Percentiles rank a stretch among this genome's conserved stretches.
These are phyloP conservation scores for pig (Sus scrofa) DNA, from an alignment of 2,113 vertebrate species.

Conservation along the genomic window DNA sequence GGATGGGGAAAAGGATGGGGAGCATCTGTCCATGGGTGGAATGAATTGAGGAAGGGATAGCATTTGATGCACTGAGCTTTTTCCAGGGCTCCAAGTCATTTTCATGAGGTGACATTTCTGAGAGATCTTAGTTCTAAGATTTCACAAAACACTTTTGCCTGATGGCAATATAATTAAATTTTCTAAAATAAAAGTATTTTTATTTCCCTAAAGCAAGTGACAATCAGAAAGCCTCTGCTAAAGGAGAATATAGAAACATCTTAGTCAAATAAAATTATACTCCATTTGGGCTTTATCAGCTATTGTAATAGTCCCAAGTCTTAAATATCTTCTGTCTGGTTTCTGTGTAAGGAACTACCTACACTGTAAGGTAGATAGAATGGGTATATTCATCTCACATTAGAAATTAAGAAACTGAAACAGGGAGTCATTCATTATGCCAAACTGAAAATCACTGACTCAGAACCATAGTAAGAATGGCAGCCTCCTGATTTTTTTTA, in stretches of 20 bases:
- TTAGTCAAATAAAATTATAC: constrained; percentile 4
- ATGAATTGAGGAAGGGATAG: neutral
- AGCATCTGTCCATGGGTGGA: neutral
- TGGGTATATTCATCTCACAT: neutral
- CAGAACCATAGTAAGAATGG: neutral
- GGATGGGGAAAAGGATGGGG: neutral
- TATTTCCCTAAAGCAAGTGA: neutral
- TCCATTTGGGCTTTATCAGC: neutral
- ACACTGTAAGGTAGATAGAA: neutral
- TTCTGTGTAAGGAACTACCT: neutral
- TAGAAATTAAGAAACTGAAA: neutral
- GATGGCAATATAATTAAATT: neutral
- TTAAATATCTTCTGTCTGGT: neutral
- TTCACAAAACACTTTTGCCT: neutral
- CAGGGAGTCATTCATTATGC: neutral
- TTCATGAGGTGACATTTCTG: neutral
- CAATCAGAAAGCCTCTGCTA: constrained; percentile 33
- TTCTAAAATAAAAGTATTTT: constrained; percentile 52
- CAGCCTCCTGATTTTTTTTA: neutral
- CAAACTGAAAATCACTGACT: neutral
- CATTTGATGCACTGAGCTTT: neutral
- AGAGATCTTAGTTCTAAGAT: neutral
- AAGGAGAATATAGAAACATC: constrained; percentile 34
- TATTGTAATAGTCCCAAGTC: neutral
- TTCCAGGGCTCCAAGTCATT: neutral